Evolutionary conservation across 2,113 vertebrate genomes (phyloP).

Genomic region (Myotis lucifugus): DNA sequence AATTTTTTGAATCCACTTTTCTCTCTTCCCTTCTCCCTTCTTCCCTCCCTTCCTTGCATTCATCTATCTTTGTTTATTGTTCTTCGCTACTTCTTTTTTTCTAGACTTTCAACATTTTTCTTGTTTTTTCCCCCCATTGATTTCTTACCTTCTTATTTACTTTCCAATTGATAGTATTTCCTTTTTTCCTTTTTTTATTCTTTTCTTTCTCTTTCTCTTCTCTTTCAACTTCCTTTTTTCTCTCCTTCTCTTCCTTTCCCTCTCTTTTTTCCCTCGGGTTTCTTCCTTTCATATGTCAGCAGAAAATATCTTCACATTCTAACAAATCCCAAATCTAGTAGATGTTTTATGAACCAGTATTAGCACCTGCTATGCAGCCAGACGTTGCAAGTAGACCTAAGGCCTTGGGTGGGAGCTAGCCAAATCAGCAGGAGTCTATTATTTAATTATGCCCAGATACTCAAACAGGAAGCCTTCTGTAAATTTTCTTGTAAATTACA

Average conservation of each 20-base stretch:
- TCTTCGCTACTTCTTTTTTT: background rate
- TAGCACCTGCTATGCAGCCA: background rate
- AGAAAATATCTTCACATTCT: background rate
- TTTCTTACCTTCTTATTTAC: background rate
- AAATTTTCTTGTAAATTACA: constrained; percentile 44
- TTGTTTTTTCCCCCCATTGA: background rate
- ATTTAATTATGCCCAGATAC: constrained; percentile 6
- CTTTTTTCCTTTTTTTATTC: background rate
- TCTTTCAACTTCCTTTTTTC: background rate
- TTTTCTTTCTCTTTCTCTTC: background rate
- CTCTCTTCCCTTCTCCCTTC: background rate
- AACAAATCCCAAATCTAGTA: background rate
- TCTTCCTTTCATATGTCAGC: background rate
- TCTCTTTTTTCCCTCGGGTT: background rate
- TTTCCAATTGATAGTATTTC: background rate
- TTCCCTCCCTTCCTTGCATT: background rate
- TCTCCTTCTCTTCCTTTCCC: background rate
- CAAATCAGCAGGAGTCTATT: background rate
- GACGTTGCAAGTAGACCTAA: background rate
- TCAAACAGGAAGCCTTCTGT: background rate
- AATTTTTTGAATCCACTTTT: background rate
- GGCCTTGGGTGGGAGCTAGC: background rate
- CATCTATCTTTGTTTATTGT: background rate
- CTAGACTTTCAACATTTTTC: background rate
- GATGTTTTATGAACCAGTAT: background rate